Conservation (phyloP, 2,113 vertebrate genomes). For the Calidris pugnax region DNA sequence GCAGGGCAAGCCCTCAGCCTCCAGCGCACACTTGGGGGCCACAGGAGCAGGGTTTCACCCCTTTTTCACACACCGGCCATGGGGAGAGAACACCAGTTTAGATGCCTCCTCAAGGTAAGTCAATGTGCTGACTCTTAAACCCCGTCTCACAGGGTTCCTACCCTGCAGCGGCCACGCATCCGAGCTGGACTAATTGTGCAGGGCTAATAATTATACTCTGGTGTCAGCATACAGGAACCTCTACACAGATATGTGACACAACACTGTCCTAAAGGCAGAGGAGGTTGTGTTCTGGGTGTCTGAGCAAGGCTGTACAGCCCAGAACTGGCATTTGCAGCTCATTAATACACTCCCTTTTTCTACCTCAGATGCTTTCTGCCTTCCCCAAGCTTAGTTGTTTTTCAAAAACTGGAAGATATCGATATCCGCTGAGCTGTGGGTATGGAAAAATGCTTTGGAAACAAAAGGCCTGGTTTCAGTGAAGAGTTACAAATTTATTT, state of each 20-base stretch:
- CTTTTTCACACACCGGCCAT: slow-evolving; percentile 63
- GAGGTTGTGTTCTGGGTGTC: not conserved
- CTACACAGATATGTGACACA: accelerated
- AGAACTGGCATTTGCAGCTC: not conserved
- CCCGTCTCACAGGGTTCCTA: not conserved
- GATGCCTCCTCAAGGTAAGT: slow-evolving; percentile 81
- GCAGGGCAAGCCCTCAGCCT: slow-evolving; percentile 70
- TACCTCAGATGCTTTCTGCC: not conserved
- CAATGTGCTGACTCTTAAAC: not conserved
- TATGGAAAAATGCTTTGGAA: not conserved
- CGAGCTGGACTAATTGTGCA: not conserved
- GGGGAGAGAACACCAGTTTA: slow-evolving; percentile 64
- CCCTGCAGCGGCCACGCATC: not conserved
- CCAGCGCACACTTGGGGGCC: slow-evolving; percentile 63
- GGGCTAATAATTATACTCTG: not conserved
- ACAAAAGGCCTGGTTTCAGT: not conserved
- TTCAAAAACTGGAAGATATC: not conserved
- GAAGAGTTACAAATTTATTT: not conserved
- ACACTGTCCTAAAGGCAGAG: too few species aligned
- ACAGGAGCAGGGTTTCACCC: slow-evolving; percentile 55
- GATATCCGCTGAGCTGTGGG: not conserved
- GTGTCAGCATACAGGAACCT: not conserved
- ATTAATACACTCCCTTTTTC: not conserved
- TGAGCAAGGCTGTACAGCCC: not conserved
- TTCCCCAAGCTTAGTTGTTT: not conserved